Conservation (phyloP, 2,888 invertebrate genomes). For the Callyntrura guangdongensis region DNA sequence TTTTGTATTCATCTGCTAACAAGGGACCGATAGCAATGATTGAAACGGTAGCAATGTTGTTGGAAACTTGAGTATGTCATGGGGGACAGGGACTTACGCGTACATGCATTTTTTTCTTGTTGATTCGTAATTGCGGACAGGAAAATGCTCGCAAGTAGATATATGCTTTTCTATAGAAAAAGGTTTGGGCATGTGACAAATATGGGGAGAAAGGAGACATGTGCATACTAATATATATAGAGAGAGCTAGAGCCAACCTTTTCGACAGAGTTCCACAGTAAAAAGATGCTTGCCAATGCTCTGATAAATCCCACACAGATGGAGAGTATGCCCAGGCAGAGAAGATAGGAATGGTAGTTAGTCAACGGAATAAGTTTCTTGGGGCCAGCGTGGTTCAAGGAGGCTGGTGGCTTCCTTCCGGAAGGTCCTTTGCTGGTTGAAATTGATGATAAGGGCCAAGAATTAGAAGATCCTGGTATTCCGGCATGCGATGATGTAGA, state of each 20-base stretch:
- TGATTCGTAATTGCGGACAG: not conserved
- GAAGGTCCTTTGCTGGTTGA: slow-evolving; percentile 71
- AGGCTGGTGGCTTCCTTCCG: slow-evolving; percentile 62
- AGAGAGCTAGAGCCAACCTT: too few relatives aligned
- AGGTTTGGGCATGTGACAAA: not conserved
- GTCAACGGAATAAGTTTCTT: slow-evolving; percentile 74
- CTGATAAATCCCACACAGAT: slow-evolving; percentile 77
- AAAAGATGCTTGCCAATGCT: slow-evolving; percentile 77
- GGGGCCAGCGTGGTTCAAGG: slow-evolving; percentile 58
- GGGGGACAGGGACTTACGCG: too few relatives aligned
- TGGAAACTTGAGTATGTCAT: slow-evolving; percentile 1
- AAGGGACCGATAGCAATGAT: not conserved
- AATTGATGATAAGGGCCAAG: slow-evolving; percentile 68
- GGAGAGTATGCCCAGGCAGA: slow-evolving; percentile 77
- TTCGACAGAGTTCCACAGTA: slow-evolving; percentile 81
- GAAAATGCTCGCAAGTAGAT: not conserved
- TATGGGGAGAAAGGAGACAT: not conserved
- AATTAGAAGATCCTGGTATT: slow-evolving; percentile 31
- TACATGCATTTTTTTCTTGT: not conserved
- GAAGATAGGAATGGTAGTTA: slow-evolving; percentile 72
- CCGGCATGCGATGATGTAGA: slow-evolving; percentile 5
- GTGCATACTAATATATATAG: too few relatives aligned
- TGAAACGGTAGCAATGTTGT: not conserved
- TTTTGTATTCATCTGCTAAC: not conserved
- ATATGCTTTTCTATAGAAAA: not conserved